Conservation (phyloP, 1,140 invertebrate genomes). For the Drosophila leontia region DNA sequence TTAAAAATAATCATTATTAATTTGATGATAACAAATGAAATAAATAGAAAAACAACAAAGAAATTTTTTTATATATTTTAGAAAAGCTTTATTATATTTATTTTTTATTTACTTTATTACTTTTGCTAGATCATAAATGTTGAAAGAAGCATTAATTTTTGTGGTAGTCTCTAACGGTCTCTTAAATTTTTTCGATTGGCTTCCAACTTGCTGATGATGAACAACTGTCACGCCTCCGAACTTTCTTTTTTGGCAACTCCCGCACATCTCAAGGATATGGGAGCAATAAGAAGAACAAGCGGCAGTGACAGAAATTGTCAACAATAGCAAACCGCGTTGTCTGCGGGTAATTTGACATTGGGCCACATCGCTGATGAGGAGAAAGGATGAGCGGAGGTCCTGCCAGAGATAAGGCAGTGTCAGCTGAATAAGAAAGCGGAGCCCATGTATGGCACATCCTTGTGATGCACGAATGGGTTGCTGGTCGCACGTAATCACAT, state of each 20-base stretch:
- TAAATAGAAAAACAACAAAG: neutral
- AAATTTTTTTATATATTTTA: no score
- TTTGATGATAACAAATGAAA: neutral
- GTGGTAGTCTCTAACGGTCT: neutral
- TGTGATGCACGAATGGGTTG: constrained; percentile 67
- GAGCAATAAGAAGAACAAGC: constrained; percentile 17
- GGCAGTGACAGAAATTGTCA: constrained; percentile 64
- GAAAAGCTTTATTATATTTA: neutral
- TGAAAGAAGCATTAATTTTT: neutral
- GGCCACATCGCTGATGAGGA: constrained; percentile 17
- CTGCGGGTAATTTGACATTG: constrained; percentile 71
- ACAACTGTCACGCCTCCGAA: constrained; percentile 31
- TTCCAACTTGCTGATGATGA: constrained; percentile 60
- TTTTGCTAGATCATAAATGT: neutral
- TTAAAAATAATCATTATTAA: neutral
- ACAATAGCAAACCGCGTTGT: constrained; percentile 66
- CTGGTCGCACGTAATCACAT: constrained; percentile 60
- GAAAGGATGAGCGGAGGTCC: constrained; percentile 1
- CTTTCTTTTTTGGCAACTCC: constrained; percentile 25
- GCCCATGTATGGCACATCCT: constrained; percentile 15
- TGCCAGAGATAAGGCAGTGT: constrained; percentile 10
- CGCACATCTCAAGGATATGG: constrained; percentile 23
- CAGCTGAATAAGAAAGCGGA: constrained; percentile 5
- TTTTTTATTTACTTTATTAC: neutral
- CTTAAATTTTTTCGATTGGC: neutral